Base-by-base conservation (phyloP, 2,888 invertebrate genomes). In the Ariolimax columbianus region DNA sequence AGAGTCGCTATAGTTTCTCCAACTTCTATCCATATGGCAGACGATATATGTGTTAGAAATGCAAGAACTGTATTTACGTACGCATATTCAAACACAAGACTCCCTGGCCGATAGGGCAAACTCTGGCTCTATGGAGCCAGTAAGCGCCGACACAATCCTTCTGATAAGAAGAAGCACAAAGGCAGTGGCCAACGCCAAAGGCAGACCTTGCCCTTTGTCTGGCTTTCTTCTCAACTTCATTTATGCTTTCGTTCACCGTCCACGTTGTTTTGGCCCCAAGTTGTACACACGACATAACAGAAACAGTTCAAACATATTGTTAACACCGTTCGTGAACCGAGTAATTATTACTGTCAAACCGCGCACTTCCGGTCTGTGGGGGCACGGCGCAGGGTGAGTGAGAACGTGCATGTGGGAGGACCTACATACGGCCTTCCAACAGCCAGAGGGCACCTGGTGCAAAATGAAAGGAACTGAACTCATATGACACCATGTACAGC, bases 301-400 rank as follows among this genome's bases (percentile, higher is more conserved):
- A 43, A 63, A 23, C 38, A 43, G 79, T 68, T 68, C 79, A 33
- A 79, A 79, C 79, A 79, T 79, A 30, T 66, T 66, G 66, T 79
- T 40, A 79, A 43, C 79, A 79, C 66, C 26, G 40, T 33, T n/a
- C 40, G 17, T 30, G 66, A 79, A 79, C 79, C 26, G 19, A 33
- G 66, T 79, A 79, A 79, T 79, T 79, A 79, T 79, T 68, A 79
- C 47, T 75, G 51, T 75, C 75, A 75, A 75, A 75, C 75, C 75
- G 75, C 75, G 75, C 75, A 75, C 75, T 75, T 75, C 75, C 75
- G 79, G 33, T 75, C 51, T 75, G 75, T 14, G 30, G 51, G 33
- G 51, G 79, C 43, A 40, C 33, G 63, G 66, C 43, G 66, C 43
- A n/a, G 68, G 79, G 79, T 63, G 38, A 79, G 66, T 43, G 30